Percentiles rank a stretch among this genome's conserved stretches.
Conservation (phyloP, 1,140 invertebrate genomes). For the Laupala kohalensis region DNA sequence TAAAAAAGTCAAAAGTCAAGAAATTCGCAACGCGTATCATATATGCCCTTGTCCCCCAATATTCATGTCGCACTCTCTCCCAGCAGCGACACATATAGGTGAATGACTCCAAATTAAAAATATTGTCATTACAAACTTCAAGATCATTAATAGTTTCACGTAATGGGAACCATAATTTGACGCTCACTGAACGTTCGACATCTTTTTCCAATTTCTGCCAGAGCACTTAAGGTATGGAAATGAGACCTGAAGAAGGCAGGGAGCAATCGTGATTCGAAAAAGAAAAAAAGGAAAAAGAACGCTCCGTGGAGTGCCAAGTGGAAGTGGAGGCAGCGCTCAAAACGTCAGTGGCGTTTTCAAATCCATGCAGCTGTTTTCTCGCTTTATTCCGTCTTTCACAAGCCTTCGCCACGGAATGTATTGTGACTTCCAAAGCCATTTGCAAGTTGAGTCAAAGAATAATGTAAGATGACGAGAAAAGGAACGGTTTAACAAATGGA, state of each 20-base stretch:
- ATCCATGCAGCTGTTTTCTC: background rate
- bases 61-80: no score
- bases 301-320: no score
- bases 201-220: background rate
- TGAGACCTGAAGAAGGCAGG: background rate
- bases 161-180: background rate
- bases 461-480: background rate
- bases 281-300: no score
- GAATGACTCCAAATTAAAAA: no score
- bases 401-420: background rate
- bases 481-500: background rate
- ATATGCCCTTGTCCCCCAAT: no score
- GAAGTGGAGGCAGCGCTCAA: background rate
- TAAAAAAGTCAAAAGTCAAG: no score
- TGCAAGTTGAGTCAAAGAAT: background rate
- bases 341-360: background rate
- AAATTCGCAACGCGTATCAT: no score
- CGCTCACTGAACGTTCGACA: background rate
- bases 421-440: background rate
- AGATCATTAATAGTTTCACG: background rate
- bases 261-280: background rate
- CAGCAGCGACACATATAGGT: no score
- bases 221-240: background rate
- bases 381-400: background rate
- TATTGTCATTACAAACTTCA: no score